Percentiles rank a stretch among this genome's conserved stretches.
Evolutionary conservation across 2,113 vertebrate species (phyloP).

Genomic region (Melierax canorus): DNA sequence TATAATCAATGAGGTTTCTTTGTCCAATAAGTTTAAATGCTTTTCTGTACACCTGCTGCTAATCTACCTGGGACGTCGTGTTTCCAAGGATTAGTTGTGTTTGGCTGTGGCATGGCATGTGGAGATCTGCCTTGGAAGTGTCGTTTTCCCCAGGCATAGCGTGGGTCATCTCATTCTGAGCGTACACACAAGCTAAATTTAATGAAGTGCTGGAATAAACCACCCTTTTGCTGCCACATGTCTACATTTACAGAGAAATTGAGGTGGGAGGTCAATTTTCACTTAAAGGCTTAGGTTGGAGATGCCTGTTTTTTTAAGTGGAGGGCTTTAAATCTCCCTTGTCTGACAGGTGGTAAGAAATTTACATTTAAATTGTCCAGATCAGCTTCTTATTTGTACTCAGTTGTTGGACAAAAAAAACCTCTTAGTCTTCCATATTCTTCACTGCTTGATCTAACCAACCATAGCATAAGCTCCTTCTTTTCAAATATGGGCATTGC

Average conservation of each 20-base stretch:
- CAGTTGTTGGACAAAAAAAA: neutral
- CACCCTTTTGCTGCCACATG: neutral
- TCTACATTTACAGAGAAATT: constrained; percentile 6
- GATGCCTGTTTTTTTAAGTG: neutral
- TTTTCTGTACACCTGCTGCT: neutral
- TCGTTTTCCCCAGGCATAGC: accelerated
- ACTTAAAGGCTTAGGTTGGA: neutral
- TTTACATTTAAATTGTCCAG: constrained; percentile 37
- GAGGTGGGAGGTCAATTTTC: constrained; percentile 30
- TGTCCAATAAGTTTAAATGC: neutral
- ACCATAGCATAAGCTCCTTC: neutral
- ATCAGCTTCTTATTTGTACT: neutral
- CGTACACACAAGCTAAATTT: neutral
- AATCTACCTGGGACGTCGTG: neutral
- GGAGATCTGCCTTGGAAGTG: neutral
- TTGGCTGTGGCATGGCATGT: neutral
- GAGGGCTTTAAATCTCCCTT: neutral
- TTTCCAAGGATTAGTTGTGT: neutral
- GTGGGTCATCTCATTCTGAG: neutral
- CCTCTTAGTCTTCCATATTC: neutral
- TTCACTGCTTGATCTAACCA: neutral
- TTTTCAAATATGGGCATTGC: neutral
- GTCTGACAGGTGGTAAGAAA: neutral
- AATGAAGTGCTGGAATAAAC: neutral
- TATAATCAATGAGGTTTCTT: neutral